phyloP scores from a whole-genome alignment of 1,140 invertebrate species.

The Brachionus sp. region DNA sequence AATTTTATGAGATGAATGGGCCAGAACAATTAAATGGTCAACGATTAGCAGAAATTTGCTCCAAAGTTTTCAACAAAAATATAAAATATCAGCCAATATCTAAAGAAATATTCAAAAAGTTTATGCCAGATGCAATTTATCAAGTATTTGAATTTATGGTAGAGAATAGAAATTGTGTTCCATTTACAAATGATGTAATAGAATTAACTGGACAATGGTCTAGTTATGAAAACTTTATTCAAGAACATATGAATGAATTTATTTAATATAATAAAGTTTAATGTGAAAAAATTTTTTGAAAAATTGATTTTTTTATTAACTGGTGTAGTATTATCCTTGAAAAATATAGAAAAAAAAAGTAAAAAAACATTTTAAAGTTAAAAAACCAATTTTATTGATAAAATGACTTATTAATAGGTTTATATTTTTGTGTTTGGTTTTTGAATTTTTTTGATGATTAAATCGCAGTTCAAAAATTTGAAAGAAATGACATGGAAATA shows the following conservation, averaged over 20 bases:
- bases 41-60: background rate
- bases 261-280: background rate
- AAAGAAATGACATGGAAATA: too few relatives aligned
- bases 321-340: too few relatives aligned
- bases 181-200: background rate
- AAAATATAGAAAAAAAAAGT: too few relatives aligned
- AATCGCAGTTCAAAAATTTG: too few relatives aligned
- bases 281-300: too few relatives aligned
- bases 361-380: too few relatives aligned
- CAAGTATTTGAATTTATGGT: constrained; percentile 19
- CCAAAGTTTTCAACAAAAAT: background rate
- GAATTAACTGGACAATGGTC: constrained; percentile 3
- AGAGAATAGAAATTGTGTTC: background rate
- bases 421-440: too few relatives aligned
- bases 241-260: background rate
- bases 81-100: background rate
- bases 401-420: too few relatives aligned
- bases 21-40: background rate
- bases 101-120: background rate
- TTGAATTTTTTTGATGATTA: too few relatives aligned
- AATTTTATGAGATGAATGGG: constrained; percentile 41
- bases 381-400: too few relatives aligned
- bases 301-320: too few relatives aligned
- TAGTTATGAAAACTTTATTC: constrained; percentile 17
- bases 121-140: background rate